Evolutionary conservation across 2,113 vertebrate species (phyloP).

Genomic region (Coptodon bakossiorum): DNA sequence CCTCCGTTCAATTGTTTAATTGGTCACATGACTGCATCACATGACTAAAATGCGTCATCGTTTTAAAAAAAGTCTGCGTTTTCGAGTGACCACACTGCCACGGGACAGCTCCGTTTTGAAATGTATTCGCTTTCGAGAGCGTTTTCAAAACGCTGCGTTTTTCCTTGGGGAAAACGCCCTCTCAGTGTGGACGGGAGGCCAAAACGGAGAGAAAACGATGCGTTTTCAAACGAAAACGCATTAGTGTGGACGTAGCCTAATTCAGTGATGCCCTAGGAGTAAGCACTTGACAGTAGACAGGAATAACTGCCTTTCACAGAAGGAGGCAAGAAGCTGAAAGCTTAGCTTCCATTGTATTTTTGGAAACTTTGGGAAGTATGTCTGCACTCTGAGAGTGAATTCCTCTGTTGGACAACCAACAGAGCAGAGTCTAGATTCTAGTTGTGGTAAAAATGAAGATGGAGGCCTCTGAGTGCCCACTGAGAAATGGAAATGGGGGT

Average conservation of each 20-base stretch:
- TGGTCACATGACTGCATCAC: not conserved
- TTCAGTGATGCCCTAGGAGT: not conserved
- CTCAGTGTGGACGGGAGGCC: not conserved
- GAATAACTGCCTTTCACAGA: not conserved
- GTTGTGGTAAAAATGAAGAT: not conserved
- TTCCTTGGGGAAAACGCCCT: not conserved
- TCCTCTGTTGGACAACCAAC: not conserved
- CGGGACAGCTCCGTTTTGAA: not conserved
- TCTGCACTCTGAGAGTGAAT: not conserved
- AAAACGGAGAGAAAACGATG: not conserved
- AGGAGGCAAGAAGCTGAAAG: not conserved
- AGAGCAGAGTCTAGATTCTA: not conserved
- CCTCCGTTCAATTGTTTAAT: not conserved
- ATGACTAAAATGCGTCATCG: not conserved
- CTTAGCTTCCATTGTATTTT: not conserved
- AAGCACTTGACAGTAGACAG: not conserved
- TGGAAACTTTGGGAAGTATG: not conserved
- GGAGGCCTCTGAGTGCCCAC: not conserved
- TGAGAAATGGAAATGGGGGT: too few species aligned
- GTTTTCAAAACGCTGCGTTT: not conserved
- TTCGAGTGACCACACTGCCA: not conserved
- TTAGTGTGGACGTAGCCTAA: not conserved
- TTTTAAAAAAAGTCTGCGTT: not conserved
- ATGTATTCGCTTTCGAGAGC: not conserved
- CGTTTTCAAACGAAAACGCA: not conserved